Conservation (phyloP, 2,888 invertebrate species). For the Saturnia japonica region DNA sequence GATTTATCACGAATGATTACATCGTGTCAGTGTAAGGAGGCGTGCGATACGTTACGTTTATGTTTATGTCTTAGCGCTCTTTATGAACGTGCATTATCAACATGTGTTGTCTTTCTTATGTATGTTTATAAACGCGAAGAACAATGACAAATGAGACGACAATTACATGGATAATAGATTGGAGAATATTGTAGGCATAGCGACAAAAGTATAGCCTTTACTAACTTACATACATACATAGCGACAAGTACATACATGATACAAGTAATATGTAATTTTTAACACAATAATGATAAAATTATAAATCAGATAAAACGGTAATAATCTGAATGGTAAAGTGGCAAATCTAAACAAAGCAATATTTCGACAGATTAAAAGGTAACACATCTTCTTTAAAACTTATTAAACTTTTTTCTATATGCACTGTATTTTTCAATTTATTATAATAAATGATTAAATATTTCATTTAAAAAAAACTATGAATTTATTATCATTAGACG, state of each 20-base stretch:
- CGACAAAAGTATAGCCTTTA: no score
- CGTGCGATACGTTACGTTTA: constrained; percentile 24
- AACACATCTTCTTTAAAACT: neutral
- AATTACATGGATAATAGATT: neutral
- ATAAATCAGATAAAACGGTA: neutral
- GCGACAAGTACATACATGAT: no score
- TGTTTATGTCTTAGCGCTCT: constrained; percentile 18
- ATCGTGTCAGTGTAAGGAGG: constrained; percentile 29
- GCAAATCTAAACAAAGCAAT: neutral
- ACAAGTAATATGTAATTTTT: neutral
- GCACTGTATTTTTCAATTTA: neutral
- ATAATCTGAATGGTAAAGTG: neutral
- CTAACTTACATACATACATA: no score
- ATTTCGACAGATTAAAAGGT: neutral
- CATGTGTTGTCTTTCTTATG: constrained; percentile 22
- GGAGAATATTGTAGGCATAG: neutral
- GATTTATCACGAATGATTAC: constrained; percentile 40
- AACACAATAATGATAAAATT: neutral
- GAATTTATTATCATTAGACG: neutral
- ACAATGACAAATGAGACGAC: constrained; percentile 8
- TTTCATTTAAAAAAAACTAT: neutral
- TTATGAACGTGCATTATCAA: constrained; percentile 21
- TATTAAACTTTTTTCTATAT: no score
- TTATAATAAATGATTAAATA: neutral
- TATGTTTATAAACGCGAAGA: constrained; percentile 20